Base-by-base conservation (phyloP, 2,888 invertebrate species). In the Diabrotica balteata region DNA sequence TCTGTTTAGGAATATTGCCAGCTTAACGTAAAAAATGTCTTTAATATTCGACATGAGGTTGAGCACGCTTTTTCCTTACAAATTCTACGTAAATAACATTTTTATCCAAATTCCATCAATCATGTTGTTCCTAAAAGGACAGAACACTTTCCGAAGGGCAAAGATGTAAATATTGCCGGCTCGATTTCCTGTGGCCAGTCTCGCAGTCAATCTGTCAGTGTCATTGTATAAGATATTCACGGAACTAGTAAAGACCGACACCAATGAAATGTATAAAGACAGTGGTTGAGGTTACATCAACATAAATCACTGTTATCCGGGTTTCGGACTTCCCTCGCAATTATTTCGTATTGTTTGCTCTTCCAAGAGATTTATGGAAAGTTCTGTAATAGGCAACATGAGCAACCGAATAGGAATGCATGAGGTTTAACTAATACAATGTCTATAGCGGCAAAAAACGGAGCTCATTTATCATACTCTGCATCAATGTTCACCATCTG, bases 251-350 rank as follows among this genome's bases (percentile, higher is more conserved):
- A 44, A 54, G 54, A 45, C 60, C 44, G 60, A 64, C 70, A 67
- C 71, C 73, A 68, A 75, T 74, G 76, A 75, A 75, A 75, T 73
- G 73, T 75, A 74, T 74, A 74, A 75, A 76, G 73, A 76, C 75
- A 76, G 75, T 70, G 73, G 68, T 67, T 66, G 73, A 71, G 75
- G 74, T 72, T 70, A 72, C 71, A 73, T 73, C 72, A 76, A 74
- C 74, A 74, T 75, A 75, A 75, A 77, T 77, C 73, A 73, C 73
- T 69, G 65, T 68, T 65, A 63, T 65, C 67, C 71, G 68, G 58
- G 63, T 22, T 66, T 66, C 67, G 67, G 73, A 71, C 69, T 68
- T 71, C 71, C 70, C 70, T 71, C 72, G 62, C 71, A 71, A 75
- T 75, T 73, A 73, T 75, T 73, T 70, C 68, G 72, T 69, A 70